These are phyloP conservation scores for Gymnoscelis rufifasciata DNA, from an alignment of 2,888 invertebrate species.

Conservation along the genomic window DNA sequence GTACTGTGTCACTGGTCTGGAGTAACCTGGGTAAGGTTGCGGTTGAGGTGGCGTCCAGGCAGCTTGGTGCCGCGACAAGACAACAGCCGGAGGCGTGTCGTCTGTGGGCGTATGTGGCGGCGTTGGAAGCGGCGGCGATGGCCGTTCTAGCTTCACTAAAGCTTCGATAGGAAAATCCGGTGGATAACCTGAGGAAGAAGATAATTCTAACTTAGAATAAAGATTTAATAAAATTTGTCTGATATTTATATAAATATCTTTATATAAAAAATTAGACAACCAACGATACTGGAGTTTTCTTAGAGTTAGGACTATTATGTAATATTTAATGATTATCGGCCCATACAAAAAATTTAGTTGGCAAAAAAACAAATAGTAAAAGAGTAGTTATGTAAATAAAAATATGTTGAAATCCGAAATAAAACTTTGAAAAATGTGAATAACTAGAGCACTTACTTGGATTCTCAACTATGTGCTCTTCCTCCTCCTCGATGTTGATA, in stretches of 20 bases:
- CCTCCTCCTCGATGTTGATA: conserved; percentile 72
- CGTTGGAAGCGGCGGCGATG: conserved; percentile 82
- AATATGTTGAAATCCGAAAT: too few species aligned
- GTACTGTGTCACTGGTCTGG: conserved; percentile 62
- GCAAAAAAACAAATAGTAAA: too few species aligned
- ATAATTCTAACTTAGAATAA: conserved; percentile 12
- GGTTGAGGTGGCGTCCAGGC: conserved; percentile 58
- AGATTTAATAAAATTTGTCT: too few species aligned
- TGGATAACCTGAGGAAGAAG: conserved; percentile 72
- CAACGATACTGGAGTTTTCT: too few species aligned
- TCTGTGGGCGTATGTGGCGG: conserved; percentile 87
- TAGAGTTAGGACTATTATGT: too few species aligned
- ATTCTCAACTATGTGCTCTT: conserved; percentile 66
- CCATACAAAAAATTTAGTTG: too few species aligned
- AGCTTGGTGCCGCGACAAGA: conserved; percentile 63
- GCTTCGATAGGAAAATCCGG: conserved; percentile 80
- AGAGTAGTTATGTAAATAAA: too few species aligned
- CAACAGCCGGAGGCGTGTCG: conserved; percentile 73
- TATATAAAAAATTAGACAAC: too few species aligned
- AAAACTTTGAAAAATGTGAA: too few species aligned
- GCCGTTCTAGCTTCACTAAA: conserved; percentile 79
- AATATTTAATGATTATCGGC: too few species aligned
- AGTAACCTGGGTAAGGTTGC: conserved; percentile 59
- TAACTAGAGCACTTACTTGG: conserved; percentile 53
- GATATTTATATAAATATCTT: too few species aligned